Evolutionary conservation across 1,140 invertebrate genomes (phyloP).

Genomic region (Frieseomelitta varia): DNA sequence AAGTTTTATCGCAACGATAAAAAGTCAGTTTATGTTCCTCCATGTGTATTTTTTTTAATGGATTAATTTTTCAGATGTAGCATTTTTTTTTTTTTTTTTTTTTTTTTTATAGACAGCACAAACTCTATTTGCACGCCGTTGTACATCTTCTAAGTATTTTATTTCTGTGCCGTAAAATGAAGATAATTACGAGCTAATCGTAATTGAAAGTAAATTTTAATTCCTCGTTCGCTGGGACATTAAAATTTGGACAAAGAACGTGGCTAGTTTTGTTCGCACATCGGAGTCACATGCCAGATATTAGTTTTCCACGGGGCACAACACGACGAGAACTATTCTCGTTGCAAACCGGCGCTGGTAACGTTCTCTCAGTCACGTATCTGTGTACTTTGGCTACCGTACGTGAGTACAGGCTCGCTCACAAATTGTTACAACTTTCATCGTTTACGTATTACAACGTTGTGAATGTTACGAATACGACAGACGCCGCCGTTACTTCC

Average conservation of each 20-base stretch:
- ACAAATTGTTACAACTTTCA: conserved; percentile 10
- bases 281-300: conserved; percentile 18
- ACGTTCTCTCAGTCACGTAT: conserved; percentile 9
- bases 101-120: too few relatives aligned
- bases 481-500: too few relatives aligned
- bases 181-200: too few relatives aligned
- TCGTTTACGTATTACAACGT: not conserved
- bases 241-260: conserved; percentile 16
- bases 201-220: too few relatives aligned
- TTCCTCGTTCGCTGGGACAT: not conserved
- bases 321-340: conserved; percentile 3
- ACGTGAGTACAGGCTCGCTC: conserved; percentile 8
- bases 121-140: too few relatives aligned
- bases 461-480: not conserved
- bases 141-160: too few relatives aligned
- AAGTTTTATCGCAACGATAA: too few relatives aligned
- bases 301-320: conserved; percentile 7
- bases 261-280: not conserved
- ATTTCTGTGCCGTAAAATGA: too few relatives aligned
- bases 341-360: not conserved
- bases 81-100: too few relatives aligned
- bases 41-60: too few relatives aligned
- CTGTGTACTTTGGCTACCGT: conserved; percentile 6
- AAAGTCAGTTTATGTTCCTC: too few relatives aligned
- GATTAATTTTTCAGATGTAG: too few relatives aligned